phyloP scores from a whole-genome alignment of 2,888 invertebrate genomes.

The Torymus aiolomorphi region DNA sequence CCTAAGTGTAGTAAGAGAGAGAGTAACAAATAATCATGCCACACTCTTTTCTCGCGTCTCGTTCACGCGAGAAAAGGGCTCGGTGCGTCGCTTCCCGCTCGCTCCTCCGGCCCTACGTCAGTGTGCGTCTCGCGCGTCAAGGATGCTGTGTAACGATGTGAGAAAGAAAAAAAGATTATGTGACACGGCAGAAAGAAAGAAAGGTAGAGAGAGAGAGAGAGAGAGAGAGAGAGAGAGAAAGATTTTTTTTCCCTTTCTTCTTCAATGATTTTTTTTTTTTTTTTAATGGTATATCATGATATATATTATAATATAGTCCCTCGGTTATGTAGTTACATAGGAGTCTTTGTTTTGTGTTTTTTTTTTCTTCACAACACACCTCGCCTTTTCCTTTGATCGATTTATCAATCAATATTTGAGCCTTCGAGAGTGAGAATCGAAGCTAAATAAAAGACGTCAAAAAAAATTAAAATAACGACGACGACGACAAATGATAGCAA shows the following conservation, averaged over 20 bases:
- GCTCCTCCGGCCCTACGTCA: not conserved
- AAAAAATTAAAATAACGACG: no score
- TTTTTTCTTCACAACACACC: conserved; percentile 11
- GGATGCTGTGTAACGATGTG: not conserved
- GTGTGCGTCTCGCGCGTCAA: not conserved
- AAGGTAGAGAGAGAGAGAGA: no score
- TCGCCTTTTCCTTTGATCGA: conserved; percentile 27
- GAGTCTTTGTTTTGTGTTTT: conserved; percentile 52
- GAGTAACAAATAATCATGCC: not conserved
- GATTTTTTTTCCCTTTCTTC: conserved; percentile 46
- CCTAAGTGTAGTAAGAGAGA: conserved; percentile 37
- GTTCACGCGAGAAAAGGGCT: not conserved
- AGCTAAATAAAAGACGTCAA: not conserved
- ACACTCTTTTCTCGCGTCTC: conserved; percentile 10
- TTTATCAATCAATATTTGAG: not conserved
- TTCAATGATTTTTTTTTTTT: conserved; percentile 30
- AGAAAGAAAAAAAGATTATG: conserved; percentile 6
- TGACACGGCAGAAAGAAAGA: not conserved
- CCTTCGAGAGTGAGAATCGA: no score
- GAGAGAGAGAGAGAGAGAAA: conserved; percentile 33
- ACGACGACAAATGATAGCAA: no score
- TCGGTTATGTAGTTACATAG: conserved; percentile 37
- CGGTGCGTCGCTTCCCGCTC: not conserved
- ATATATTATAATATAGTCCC: not conserved
- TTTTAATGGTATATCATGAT: conserved; percentile 21